phyloP scores from a whole-genome alignment of 2,113 vertebrate species.

The Talpa occidentalis region DNA sequence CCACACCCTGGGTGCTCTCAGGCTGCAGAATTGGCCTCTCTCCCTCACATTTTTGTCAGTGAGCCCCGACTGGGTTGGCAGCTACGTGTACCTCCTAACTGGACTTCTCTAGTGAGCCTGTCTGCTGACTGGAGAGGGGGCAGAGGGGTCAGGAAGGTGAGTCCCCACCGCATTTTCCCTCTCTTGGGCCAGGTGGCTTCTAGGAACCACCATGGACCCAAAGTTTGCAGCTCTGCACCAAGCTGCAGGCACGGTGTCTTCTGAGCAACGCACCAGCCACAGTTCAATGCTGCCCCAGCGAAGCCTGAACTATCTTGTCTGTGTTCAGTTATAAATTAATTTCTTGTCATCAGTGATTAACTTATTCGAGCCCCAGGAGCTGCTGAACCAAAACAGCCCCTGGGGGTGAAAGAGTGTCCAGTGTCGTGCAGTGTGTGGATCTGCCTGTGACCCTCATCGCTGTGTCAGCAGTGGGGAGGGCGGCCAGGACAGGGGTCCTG shows the following conservation, averaged over 20 bases:
- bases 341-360: constrained; percentile 82
- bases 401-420: constrained; percentile 64
- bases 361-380: constrained; percentile 67
- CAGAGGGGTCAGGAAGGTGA: background rate
- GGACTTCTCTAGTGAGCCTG: background rate
- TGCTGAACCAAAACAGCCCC: constrained; percentile 81
- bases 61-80: background rate
- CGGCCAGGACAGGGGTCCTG: background rate
- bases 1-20: background rate
- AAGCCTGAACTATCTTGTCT: constrained; percentile 81
- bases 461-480: constrained; percentile 60
- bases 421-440: background rate
- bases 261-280: constrained; percentile 49
- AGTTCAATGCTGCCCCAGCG: constrained; percentile 71
- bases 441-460: constrained; percentile 67
- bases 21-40: background rate
- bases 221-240: constrained; percentile 43
- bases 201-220: background rate
- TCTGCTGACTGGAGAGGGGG: background rate
- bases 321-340: constrained; percentile 80
- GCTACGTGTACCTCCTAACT: background rate
- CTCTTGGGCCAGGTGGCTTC: background rate
- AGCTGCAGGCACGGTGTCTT: constrained; percentile 46
- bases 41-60: background rate
- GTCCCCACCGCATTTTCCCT: background rate